Conservation (phyloP, 1,140 invertebrate genomes). For the Chymomyza costata region DNA sequence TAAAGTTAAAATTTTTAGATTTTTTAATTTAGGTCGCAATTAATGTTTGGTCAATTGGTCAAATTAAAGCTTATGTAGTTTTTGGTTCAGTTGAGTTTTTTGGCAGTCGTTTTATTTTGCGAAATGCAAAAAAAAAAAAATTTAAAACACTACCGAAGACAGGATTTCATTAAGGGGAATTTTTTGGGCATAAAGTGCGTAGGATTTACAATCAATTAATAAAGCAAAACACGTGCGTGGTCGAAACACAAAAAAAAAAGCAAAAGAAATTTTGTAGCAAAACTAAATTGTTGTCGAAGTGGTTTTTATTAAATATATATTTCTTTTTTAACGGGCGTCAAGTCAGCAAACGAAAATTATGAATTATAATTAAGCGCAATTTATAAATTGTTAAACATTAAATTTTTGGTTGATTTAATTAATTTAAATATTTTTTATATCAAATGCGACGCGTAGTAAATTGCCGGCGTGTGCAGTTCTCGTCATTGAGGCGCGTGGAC, state of each 20-base stretch:
- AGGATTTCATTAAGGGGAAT: not conserved
- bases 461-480: constrained; percentile 45
- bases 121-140: constrained; percentile 39
- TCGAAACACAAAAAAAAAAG: constrained; percentile 32
- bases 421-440: constrained; percentile 9
- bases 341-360: no score
- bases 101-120: constrained; percentile 43
- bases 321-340: no score
- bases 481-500: constrained; percentile 60
- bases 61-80: constrained; percentile 28
- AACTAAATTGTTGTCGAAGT: constrained; percentile 26
- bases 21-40: constrained; percentile 38
- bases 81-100: constrained; percentile 13
- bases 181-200: not conserved
- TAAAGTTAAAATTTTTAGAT: constrained; percentile 32
- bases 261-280: constrained; percentile 26
- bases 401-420: constrained; percentile 22
- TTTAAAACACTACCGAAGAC: constrained; percentile 54
- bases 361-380: constrained; percentile 2
- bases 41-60: constrained; percentile 58
- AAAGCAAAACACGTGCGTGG: constrained; percentile 49
- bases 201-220: constrained; percentile 28
- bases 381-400: constrained; percentile 2
- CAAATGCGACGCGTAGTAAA: constrained; percentile 29
- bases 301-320: no score